phyloP scores from a whole-genome alignment of 2,113 vertebrate genomes.

The Pachyramphus minor region DNA sequence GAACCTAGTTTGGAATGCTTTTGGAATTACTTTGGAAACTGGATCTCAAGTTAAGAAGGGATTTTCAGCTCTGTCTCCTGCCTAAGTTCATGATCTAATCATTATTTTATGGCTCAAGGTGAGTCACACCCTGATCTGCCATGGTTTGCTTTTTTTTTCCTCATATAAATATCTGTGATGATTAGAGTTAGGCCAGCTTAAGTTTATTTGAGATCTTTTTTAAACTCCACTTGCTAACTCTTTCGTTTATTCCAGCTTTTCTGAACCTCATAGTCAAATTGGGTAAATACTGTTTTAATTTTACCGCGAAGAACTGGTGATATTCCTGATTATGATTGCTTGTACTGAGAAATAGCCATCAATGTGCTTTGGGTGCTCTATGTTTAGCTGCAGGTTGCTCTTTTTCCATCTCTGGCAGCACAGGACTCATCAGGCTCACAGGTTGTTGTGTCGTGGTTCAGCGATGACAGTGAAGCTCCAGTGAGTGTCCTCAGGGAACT shows the following conservation, averaged over 20 bases:
- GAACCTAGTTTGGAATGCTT: background rate
- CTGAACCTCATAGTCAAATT: background rate
- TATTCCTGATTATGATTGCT: background rate
- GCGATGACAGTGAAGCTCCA: background rate
- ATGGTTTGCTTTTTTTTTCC: background rate
- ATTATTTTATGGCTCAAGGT: background rate
- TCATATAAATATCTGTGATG: background rate
- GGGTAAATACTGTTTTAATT: background rate
- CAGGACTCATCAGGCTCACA: background rate
- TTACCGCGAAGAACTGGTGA: background rate
- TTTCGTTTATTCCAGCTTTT: background rate
- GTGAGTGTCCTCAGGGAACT: constrained; percentile 14
- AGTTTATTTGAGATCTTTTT: background rate
- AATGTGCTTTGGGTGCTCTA: background rate
- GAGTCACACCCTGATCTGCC: background rate
- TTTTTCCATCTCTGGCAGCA: background rate
- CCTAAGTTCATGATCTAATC: background rate
- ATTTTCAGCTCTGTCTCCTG: background rate
- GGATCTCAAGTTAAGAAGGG: background rate
- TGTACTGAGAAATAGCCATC: background rate
- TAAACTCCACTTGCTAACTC: background rate
- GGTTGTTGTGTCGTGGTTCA: background rate
- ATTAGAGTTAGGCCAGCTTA: background rate
- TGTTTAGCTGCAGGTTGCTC: background rate
- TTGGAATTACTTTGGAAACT: background rate